phyloP scores from a whole-genome alignment of 2,797 vertebrate species.

The Acanthornis magna region DNA sequence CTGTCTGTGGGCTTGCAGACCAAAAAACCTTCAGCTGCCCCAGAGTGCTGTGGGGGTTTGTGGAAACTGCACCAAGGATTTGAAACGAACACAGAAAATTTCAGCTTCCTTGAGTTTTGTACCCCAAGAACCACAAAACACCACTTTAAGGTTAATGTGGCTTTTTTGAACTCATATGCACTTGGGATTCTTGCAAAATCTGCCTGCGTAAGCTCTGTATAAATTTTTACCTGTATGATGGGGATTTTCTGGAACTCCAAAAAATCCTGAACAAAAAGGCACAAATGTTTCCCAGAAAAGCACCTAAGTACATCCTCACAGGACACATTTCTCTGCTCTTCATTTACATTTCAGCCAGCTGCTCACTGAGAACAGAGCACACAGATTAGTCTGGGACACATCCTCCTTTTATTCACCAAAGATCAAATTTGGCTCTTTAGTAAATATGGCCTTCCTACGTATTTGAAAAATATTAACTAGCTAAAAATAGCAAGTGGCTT shows the following conservation, averaged over 20 bases:
- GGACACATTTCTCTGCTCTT: background rate
- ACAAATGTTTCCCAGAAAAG: background rate
- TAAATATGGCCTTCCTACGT: background rate
- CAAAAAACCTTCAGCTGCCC: background rate
- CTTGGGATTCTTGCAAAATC: background rate
- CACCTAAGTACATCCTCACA: background rate
- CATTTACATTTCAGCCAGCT: background rate
- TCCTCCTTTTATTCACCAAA: background rate
- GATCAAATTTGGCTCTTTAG: background rate
- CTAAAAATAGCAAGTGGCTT: background rate
- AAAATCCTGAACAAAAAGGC: background rate
- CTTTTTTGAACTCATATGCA: rapidly evolving
- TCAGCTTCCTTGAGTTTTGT: background rate
- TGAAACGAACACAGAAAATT: background rate
- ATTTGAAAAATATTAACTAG: background rate
- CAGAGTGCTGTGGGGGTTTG: background rate
- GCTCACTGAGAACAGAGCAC: background rate
- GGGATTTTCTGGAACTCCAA: background rate
- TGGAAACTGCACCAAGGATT: background rate
- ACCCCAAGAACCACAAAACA: background rate
- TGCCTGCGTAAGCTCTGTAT: background rate
- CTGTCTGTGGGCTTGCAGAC: background rate
- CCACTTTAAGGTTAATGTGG: rapidly evolving
- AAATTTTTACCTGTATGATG: rapidly evolving
- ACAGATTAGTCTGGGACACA: background rate